A percentile compares a stretch with the other conserved stretches of the same genome.
Conservation (phyloP, 2,888 invertebrate species). For the Nezara viridula region DNA sequence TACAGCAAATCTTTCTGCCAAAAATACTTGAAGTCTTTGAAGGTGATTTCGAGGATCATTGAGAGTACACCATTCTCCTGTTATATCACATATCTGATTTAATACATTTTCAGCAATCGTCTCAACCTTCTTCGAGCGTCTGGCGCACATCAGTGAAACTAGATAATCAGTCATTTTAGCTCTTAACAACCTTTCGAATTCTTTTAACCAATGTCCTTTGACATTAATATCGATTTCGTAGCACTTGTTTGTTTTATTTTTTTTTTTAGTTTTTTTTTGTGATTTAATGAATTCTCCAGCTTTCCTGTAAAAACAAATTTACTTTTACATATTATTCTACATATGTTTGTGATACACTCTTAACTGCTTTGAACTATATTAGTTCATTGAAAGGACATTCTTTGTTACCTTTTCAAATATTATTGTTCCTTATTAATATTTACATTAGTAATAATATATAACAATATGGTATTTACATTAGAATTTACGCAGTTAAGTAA, state of each 20-base stretch:
- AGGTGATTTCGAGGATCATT: conserved; percentile 62
- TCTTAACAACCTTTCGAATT: conserved; percentile 62
- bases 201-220: conserved; percentile 63
- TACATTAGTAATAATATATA: too few species aligned
- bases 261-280: neutral
- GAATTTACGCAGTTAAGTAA: too few species aligned
- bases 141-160: conserved; percentile 61
- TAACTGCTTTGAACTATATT: neutral
- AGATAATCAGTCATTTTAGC: conserved; percentile 64
- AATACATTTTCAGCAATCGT: conserved; percentile 63
- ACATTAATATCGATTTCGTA: conserved; percentile 52
- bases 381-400: neutral
- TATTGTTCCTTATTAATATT: too few species aligned
- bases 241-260: conserved; percentile 55
- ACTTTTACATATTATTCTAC: neutral
- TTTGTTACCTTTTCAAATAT: too few species aligned
- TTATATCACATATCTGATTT: conserved; percentile 62
- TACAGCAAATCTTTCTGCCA: conserved; percentile 63
- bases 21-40: conserved; percentile 63
- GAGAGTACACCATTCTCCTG: conserved; percentile 63
- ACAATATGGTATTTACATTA: too few species aligned
- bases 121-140: conserved; percentile 61
- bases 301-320: conserved; percentile 55
- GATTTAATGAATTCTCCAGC: conserved; percentile 61
- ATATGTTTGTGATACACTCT: neutral